Evolutionary conservation across 2,888 invertebrate species (phyloP).

Genomic region (Chrysina gloriosa): DNA sequence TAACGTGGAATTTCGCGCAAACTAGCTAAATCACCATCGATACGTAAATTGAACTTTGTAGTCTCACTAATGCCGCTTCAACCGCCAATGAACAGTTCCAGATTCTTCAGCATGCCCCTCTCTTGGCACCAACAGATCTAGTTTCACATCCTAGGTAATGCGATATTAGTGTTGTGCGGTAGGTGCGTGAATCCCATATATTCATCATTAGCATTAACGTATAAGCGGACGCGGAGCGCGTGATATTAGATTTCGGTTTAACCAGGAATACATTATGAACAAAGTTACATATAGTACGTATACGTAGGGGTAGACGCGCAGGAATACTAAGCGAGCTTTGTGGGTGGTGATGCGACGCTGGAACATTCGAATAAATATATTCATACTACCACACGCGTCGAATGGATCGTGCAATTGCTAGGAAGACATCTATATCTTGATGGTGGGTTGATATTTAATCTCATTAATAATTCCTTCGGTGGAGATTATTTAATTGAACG

Average conservation of each 20-base stretch:
- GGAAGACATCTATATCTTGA: background rate
- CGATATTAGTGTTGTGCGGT: constrained; percentile 50
- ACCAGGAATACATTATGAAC: constrained; percentile 40
- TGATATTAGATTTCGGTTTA: constrained; percentile 43
- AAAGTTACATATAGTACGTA: constrained; percentile 7
- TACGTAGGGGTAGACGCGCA: background rate
- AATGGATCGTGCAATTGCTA: background rate
- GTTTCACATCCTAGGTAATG: constrained; percentile 47
- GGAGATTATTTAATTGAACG: background rate
- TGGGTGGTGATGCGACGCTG: background rate
- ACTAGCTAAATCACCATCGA: constrained; percentile 29
- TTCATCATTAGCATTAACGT: constrained; percentile 48
- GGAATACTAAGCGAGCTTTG: background rate
- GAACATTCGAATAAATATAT: background rate
- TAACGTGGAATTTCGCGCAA: constrained; percentile 9
- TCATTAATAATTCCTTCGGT: constrained; percentile 6
- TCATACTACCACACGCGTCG: too few relatives aligned
- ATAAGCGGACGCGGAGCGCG: constrained; percentile 37
- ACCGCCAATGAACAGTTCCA: constrained; percentile 23
- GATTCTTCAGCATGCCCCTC: constrained; percentile 25
- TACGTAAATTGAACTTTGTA: constrained; percentile 32
- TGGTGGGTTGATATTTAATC: constrained; percentile 2
- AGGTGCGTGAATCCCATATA: constrained; percentile 46
- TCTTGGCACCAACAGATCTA: constrained; percentile 29
- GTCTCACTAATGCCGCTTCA: constrained; percentile 16